A percentile compares a stretch with the other conserved stretches of the same genome.
Conservation (phyloP, 2,888 invertebrate species). For the Eulithis testata region DNA sequence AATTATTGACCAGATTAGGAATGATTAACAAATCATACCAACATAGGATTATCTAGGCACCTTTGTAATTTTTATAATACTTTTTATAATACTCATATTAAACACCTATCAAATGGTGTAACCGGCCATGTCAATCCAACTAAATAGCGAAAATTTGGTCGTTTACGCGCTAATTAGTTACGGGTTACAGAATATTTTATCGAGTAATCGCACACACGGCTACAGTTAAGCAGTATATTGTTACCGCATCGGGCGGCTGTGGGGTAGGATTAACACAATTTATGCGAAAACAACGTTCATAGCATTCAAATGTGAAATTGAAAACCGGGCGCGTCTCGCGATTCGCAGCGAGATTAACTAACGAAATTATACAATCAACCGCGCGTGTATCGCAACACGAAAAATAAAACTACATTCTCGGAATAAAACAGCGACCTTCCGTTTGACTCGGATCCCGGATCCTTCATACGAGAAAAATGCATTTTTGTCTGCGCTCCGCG, state of each 20-base stretch:
- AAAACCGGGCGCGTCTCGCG: conserved; percentile 63
- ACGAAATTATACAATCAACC: conserved; percentile 73
- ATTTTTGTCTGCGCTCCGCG: conserved; percentile 53
- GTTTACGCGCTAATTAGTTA: conserved; percentile 58
- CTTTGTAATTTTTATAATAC: too few relatives aligned
- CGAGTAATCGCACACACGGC: conserved; percentile 43
- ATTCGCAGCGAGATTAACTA: conserved; percentile 65
- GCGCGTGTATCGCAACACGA: conserved; percentile 49
- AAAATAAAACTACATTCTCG: conserved; percentile 50
- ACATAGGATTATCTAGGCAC: too few relatives aligned
- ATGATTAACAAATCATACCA: too few relatives aligned
- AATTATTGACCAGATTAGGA: too few relatives aligned
- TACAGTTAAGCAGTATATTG: conserved; percentile 37
- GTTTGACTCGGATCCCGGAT: conserved; percentile 46
- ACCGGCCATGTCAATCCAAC: conserved; percentile 11
- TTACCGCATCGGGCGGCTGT: conserved; percentile 44
- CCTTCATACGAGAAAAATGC: conserved; percentile 59
- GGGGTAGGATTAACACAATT: conserved; percentile 54
- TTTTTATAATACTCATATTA: too few relatives aligned
- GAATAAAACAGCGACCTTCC: conserved; percentile 46
- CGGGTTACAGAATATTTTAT: conserved; percentile 56
- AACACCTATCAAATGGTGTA: background rate
- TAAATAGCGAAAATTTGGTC: conserved; percentile 44
- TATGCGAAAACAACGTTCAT: conserved; percentile 61
- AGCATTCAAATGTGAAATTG: conserved; percentile 66